These are phyloP conservation scores for Neodiprion pinetum DNA, from an alignment of 1,140 invertebrate genomes.

Conservation along the genomic window DNA sequence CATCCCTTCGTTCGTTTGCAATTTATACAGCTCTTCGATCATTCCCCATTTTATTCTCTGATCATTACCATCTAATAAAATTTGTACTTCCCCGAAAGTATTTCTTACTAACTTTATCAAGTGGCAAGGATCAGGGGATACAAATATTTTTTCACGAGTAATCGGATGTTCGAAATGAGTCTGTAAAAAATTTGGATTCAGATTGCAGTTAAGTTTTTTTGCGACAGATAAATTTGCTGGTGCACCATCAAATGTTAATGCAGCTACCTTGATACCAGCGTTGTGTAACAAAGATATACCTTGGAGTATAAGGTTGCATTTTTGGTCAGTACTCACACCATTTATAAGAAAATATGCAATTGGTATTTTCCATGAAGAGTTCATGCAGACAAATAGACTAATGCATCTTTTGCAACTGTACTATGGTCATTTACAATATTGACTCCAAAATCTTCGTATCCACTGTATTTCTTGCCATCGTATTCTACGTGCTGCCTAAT, in stretches of 20 bases:
- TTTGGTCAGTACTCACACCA: conserved; percentile 29
- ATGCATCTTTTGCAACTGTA: conserved; percentile 37
- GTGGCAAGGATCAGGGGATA: conserved; percentile 41
- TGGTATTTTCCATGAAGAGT: conserved; percentile 47
- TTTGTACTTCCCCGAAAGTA: conserved; percentile 37
- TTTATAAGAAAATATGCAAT: conserved; percentile 49
- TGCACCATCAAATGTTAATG: conserved; percentile 26
- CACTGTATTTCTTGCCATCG: conserved; percentile 29
- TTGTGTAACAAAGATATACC: conserved; percentile 33
- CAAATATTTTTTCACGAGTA: conserved; percentile 24
- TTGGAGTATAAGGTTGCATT: conserved; percentile 37
- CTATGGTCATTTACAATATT: conserved; percentile 28
- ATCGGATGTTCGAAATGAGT: conserved; percentile 22
- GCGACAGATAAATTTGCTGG: conserved; percentile 19
- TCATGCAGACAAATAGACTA: conserved; percentile 42
- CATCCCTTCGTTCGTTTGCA: conserved; percentile 37
- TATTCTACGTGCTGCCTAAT: conserved; percentile 38
- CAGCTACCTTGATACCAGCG: conserved; percentile 31
- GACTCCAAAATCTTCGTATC: background rate
- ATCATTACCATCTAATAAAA: conserved; percentile 36
- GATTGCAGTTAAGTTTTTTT: conserved; percentile 22
- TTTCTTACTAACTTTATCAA: conserved; percentile 48
- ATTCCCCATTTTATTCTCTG: conserved; percentile 36
- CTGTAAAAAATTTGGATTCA: conserved; percentile 10
- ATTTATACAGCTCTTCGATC: conserved; percentile 34